Conservation (phyloP, 2,113 vertebrate species). For the Silurus asotus region DNA sequence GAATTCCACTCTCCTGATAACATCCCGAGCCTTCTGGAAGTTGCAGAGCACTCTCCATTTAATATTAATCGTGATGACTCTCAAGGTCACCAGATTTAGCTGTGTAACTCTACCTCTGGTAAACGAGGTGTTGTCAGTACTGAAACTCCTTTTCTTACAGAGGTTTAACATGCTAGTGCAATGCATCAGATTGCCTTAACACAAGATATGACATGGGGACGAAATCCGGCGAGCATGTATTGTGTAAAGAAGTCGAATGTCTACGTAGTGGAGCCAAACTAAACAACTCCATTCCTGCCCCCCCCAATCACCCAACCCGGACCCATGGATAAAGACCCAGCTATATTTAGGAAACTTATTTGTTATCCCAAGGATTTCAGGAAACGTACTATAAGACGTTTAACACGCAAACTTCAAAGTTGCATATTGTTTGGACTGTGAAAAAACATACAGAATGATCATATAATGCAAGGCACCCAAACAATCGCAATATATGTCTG, state of each 20-base stretch:
- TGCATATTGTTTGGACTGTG: not conserved
- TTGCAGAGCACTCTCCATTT: not conserved
- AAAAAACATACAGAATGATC: not conserved
- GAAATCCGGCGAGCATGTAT: slow-evolving; percentile 15
- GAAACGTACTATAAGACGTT: not conserved
- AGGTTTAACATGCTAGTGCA: slow-evolving; percentile 45
- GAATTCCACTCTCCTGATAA: not conserved
- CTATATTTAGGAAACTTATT: slow-evolving; percentile 36
- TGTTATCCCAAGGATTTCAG: slow-evolving; percentile 3
- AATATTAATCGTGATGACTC: not conserved
- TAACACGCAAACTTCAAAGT: not conserved
- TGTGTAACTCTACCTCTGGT: slow-evolving; percentile 45
- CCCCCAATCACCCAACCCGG: not conserved
- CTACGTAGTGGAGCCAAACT: slow-evolving; percentile 28
- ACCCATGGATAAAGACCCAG: not conserved
- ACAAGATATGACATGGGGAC: slow-evolving; percentile 29
- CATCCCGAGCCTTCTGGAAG: not conserved
- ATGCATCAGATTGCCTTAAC: slow-evolving; percentile 10
- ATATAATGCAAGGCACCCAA: not conserved
- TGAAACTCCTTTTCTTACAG: slow-evolving; percentile 59
- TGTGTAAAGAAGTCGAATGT: slow-evolving; percentile 32
- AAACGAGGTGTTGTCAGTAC: slow-evolving; percentile 52
- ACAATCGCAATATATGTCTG: not conserved
- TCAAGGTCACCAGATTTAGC: not conserved
- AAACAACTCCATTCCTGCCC: slow-evolving; percentile 28